Base-by-base conservation (phyloP, 2,113 vertebrate genomes). In the Xerus inauris region DNA sequence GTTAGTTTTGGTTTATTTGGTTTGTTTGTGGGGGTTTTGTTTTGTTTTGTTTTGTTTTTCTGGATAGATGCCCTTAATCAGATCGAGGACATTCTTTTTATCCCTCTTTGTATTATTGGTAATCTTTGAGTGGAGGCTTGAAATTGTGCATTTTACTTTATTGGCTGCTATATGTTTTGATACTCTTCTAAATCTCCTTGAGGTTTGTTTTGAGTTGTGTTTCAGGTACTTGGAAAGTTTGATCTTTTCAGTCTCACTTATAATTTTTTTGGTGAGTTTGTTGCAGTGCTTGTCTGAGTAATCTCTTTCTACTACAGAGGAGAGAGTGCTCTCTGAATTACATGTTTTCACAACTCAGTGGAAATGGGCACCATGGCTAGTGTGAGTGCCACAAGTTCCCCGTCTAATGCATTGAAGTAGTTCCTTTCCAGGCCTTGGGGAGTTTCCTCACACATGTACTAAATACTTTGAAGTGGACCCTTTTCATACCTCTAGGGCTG, bases 191-290 rank as follows among this genome's bases (percentile, higher is more conserved):
- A 65, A 76, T 89, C 38, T 54, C 86, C 54, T 87, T 93, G 47
- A 90, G 32, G 28, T 96, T 92, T 94, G 19, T 93, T 88, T 81
- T 81, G 22, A 73, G 13, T 49, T 65, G 12, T 16, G 73, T 9
- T 54, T 87, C 54, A 64, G 13, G 76, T 92, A 85, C 73, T 77
- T 92, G 45, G 17, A 91, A 82, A 57, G 42, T 72, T 83, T 95
- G 76, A 64, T 40, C 26, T 38, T 94, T 69, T 85, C 13, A 54
- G 38, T 49, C 49, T 94, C n/a, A 14, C 38, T 95, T 85, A 89
- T 67, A 6, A 17, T 51, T 13, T 88, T 8, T 69, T 75, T 72
- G 62, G 42, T 64, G 19, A 13, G 49, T 64, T 13, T 82, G n/a
- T 93, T 26, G 35, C 9, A 26, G 40, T 94, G 86, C 42, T 26